Conservation (phyloP, 1,140 invertebrate genomes). For the Atta texana region DNA sequence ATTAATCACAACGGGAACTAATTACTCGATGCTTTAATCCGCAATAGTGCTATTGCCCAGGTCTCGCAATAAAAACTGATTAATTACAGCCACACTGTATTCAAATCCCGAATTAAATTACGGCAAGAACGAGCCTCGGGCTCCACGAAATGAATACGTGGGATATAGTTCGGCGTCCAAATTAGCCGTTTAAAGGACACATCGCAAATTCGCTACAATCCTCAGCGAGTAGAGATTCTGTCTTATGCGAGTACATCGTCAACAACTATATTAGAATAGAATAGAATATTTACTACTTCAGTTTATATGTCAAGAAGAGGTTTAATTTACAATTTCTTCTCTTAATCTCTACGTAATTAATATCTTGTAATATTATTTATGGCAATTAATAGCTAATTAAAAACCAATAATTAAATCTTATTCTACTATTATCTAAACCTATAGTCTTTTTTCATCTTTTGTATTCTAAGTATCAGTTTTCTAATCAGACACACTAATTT, state of each 20-base stretch:
- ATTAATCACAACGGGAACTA: conserved; percentile 60
- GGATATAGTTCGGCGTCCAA: conserved; percentile 55
- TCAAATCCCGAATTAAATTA: conserved; percentile 61
- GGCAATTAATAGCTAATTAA: no score
- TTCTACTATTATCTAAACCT: no score
- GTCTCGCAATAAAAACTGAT: conserved; percentile 58
- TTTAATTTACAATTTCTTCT: no score
- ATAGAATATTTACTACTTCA: no score
- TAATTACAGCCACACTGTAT: conserved; percentile 58
- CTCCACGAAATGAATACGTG: conserved; percentile 45
- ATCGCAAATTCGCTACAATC: conserved; percentile 65
- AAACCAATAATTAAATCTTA: no score
- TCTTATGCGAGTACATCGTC: conserved; percentile 3
- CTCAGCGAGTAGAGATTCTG: conserved; percentile 7
- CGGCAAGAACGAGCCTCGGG: conserved; percentile 41
- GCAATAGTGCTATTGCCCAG: conserved; percentile 43
- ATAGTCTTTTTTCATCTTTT: no score
- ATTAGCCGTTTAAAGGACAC: conserved; percentile 55
- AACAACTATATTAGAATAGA: not conserved
- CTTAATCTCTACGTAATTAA: no score
- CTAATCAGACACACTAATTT: no score
- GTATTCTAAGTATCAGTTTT: no score
- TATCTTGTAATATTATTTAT: no score
- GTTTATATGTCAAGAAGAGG: no score
- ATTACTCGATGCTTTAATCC: conserved; percentile 61